A percentile compares a stretch with the other conserved stretches of the same genome.
Evolutionary conservation across 2,797 vertebrate species (phyloP).

Genomic region (Rhadinocentrus ornatus): DNA sequence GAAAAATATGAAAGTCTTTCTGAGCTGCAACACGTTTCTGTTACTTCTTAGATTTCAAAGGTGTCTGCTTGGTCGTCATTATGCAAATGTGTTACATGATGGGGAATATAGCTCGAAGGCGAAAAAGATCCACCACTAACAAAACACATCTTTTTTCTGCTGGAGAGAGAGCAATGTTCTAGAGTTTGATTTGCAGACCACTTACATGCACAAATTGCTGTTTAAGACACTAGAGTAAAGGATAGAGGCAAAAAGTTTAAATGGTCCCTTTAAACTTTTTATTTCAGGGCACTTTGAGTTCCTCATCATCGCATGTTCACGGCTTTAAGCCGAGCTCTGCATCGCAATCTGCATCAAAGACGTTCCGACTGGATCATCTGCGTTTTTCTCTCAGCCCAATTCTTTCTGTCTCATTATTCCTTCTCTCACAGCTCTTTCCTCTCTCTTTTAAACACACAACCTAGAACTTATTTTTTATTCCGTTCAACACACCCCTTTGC

Average conservation of each 20-base stretch:
- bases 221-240: not conserved
- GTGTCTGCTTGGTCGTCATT: not conserved
- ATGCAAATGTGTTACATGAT: not conserved
- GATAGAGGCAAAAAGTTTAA: not conserved
- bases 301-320: slow-evolving; percentile 23
- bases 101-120: not conserved
- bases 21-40: not conserved
- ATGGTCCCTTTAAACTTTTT: not conserved
- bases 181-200: not conserved
- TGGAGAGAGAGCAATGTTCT: not conserved
- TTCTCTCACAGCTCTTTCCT: slow-evolving; percentile 20
- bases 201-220: too few species aligned
- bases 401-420: slow-evolving; percentile 26
- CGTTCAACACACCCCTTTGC: slow-evolving; percentile 22
- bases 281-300: slow-evolving; percentile 11
- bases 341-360: slow-evolving; percentile 33
- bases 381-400: not conserved
- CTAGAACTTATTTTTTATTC: slow-evolving; percentile 46
- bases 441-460: slow-evolving; percentile 26
- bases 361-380: slow-evolving; percentile 16
- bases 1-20: not conserved
- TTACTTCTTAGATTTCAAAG: not conserved
- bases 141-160: not conserved
- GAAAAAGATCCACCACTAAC: too few species aligned
- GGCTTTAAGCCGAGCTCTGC: slow-evolving; percentile 40